Evolutionary conservation across 1,140 invertebrate genomes (phyloP).

Genomic region (Trichomalopsis sarcophagae): DNA sequence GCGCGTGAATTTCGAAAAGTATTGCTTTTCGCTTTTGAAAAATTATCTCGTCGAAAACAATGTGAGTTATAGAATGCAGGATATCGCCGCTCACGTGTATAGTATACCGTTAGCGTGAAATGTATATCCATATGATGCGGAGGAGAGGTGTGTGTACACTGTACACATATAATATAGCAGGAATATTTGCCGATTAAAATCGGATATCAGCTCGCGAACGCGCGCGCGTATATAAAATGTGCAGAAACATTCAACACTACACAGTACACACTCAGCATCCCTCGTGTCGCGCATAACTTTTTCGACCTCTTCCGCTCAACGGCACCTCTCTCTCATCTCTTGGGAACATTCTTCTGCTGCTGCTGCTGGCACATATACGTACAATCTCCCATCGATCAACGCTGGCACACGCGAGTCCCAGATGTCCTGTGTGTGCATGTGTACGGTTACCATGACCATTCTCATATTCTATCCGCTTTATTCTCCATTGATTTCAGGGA

Average conservation of each 20-base stretch:
- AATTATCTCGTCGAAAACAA: background rate
- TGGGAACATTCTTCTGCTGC: background rate
- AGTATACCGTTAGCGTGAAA: background rate
- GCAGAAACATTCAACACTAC: too few relatives aligned
- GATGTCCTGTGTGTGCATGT: background rate
- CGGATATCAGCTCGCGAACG: too few relatives aligned
- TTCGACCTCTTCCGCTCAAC: too few relatives aligned
- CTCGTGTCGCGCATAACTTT: too few relatives aligned
- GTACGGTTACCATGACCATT: background rate
- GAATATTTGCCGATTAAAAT: background rate
- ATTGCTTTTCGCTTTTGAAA: background rate
- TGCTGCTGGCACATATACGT: slow-evolving; percentile 30
- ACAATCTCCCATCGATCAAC: slow-evolving; percentile 59
- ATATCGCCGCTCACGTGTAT: background rate
- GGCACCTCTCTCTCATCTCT: background rate
- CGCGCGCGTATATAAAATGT: too few relatives aligned
- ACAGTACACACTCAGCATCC: too few relatives aligned
- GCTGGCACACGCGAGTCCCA: background rate
- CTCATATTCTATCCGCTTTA: background rate
- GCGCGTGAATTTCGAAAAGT: too few relatives aligned
- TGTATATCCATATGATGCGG: background rate
- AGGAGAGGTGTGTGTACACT: background rate
- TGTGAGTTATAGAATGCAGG: background rate
- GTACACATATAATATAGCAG: background rate
- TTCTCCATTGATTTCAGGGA: background rate